These are phyloP conservation scores for Triplophysa bombifrons DNA, from an alignment of 2,797 vertebrate species.

Conservation along the genomic window DNA sequence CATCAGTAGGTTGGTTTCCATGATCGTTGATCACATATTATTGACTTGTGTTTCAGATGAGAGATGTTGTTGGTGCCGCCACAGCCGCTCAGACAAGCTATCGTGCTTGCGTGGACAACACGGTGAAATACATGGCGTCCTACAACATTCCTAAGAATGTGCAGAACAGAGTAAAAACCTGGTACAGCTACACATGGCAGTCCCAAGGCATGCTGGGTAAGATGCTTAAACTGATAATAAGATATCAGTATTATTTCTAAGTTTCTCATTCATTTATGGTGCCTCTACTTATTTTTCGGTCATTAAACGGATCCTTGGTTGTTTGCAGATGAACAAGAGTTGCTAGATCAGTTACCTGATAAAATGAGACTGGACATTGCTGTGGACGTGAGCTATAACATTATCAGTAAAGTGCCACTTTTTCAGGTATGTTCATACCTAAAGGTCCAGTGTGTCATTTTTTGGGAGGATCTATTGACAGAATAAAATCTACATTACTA, in stretches of 20 bases:
- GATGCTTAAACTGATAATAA: slow-evolving; percentile 41
- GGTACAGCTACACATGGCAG: slow-evolving; percentile 99
- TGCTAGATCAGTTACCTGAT: slow-evolving; percentile 92
- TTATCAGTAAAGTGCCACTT: slow-evolving; percentile 95
- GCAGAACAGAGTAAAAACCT: slow-evolving; percentile 94
- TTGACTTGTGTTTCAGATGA: slow-evolving; percentile 80
- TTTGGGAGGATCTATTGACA: too few relatives aligned
- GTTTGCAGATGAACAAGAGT: slow-evolving; percentile 87
- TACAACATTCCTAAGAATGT: slow-evolving; percentile 90
- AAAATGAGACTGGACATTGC: slow-evolving; percentile 97
- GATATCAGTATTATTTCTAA: too few relatives aligned
- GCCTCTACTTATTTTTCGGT: neutral
- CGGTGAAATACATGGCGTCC: slow-evolving; percentile 95
- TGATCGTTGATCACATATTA: neutral
- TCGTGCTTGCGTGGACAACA: slow-evolving; percentile 93
- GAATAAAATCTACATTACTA: too few relatives aligned
- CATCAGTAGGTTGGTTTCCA: neutral
- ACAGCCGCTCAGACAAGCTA: slow-evolving; percentile 94
- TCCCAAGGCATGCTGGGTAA: slow-evolving; percentile 99
- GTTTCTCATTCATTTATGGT: neutral
- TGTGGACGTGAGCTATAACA: slow-evolving; percentile 92
- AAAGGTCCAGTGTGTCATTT: too few relatives aligned
- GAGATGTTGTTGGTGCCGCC: slow-evolving; percentile 94
- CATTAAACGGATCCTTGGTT: neutral
- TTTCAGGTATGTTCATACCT: slow-evolving; percentile 83